Evolutionary conservation across 2,113 vertebrate species (phyloP), one percentile per base, ranked within the genome.

Genomic region (Glaucomys volans): DNA sequence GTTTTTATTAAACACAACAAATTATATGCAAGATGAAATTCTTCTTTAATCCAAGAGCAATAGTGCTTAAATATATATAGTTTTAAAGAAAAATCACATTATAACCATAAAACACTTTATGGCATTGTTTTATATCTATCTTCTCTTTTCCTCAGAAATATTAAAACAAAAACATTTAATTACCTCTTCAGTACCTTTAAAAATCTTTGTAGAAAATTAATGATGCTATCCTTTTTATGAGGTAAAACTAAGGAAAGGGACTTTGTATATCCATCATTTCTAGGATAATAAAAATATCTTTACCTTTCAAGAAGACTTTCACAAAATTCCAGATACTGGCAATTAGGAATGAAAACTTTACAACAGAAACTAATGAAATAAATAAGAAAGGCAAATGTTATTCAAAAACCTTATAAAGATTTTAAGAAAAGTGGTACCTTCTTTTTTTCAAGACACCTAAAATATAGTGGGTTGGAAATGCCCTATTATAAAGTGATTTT

Each of bases 121-220:
- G 30, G 22, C 11, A 83, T 59, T 87, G 40, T 5, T 87, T 96
- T 85, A 93, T 89, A 93, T 4, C 47, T 22, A 94, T 2, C 17
- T 94, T 92, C 71, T 62, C 52, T 91, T 93, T 16, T 76, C 13
- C 44, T 85, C 17, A 87, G 83, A 94, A 80, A 59, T 54, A 75
- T 35, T 85, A 67, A 14, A 90, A 87, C 69, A 88, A 71, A 96
- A 95, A 91, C 10, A 95, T 81, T 95, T 87, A 95, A 95, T 80
- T 91, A 14, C 40, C 6, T 95, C 75, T 89, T 66, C 16, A 72
- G 84, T 80, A 95, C 44, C 35, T 86, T 92, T 79, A 96, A 90
- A 92, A 96, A 87, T 35, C 54, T 92, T 32, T 57, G 47, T 8
- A 93, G 69, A 89, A 95, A 94, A 95, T 76, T 44, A 82, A 64